These are phyloP conservation scores for Tipula vernalis DNA, from an alignment of 2,888 invertebrate genomes.

Conservation along the genomic window DNA sequence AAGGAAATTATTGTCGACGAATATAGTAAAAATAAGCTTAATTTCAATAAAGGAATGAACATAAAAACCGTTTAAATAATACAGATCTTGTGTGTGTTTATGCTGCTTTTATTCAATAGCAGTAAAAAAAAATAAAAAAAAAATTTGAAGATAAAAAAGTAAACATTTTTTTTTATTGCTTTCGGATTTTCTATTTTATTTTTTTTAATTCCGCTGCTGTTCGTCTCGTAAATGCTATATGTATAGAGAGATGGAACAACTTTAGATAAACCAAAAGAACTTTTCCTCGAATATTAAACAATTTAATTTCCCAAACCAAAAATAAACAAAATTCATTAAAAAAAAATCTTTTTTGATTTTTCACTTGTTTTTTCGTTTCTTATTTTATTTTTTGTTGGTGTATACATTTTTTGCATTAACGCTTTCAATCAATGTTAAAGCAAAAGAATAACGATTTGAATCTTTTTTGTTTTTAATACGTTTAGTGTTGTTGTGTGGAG, in stretches of 20 bases:
- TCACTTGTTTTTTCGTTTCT: not conserved
- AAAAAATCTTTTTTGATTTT: not conserved
- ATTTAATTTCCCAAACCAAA: slow-evolving; percentile 4
- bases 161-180: not conserved
- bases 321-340: not conserved
- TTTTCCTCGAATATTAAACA: not conserved
- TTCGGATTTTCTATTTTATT: not conserved
- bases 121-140: not conserved
- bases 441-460: not conserved
- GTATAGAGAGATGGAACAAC: not conserved
- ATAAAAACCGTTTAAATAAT: not conserved
- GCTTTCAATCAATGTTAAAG: not conserved
- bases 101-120: not conserved
- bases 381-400: not conserved
- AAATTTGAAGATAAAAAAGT: not conserved
- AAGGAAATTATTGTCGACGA: not conserved
- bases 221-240: not conserved
- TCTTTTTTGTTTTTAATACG: not conserved
- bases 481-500: not conserved
- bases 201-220: not conserved
- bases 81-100: not conserved
- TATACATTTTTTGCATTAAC: not conserved
- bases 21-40: not conserved
- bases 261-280: not conserved
- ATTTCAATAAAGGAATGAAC: not conserved